Percentiles rank a stretch among this genome's conserved stretches.
Evolutionary conservation across 2,113 vertebrate genomes (phyloP).

Genomic region (Melanerpes aurifrons): DNA sequence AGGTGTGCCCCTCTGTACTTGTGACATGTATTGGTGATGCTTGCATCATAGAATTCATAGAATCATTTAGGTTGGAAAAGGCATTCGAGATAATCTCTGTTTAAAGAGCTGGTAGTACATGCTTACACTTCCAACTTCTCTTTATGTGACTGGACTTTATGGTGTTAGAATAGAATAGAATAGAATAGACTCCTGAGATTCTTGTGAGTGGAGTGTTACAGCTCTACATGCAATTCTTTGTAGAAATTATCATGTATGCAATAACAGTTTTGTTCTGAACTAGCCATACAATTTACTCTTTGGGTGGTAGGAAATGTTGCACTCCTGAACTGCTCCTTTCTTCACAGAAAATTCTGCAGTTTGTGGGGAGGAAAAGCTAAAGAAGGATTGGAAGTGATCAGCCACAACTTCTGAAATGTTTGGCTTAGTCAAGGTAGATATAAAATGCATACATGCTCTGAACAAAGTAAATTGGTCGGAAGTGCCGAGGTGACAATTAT

Average conservation of each 20-base stretch:
- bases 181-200: not conserved
- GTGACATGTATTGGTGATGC: not conserved
- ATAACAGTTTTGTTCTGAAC: not conserved
- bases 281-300: not conserved
- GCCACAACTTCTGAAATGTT: not conserved
- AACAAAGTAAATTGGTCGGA: not conserved
- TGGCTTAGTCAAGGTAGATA: not conserved
- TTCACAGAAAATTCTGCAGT: not conserved
- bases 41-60: not conserved
- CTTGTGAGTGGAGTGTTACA: not conserved
- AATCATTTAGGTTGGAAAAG: too few relatives aligned
- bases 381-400: not conserved
- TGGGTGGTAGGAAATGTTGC: not conserved
- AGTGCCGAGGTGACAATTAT: not conserved
- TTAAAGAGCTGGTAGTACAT: not conserved
- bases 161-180: too few relatives aligned
- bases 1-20: accelerated
- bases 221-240: not conserved
- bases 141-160: not conserved
- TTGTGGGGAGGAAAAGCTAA: not conserved
- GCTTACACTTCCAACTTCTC: not conserved
- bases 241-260: not conserved
- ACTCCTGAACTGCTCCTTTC: not conserved
- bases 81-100: not conserved
- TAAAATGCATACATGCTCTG: not conserved